Conservation (phyloP, 1,140 invertebrate genomes). For the Notospermus geniculatus region DNA sequence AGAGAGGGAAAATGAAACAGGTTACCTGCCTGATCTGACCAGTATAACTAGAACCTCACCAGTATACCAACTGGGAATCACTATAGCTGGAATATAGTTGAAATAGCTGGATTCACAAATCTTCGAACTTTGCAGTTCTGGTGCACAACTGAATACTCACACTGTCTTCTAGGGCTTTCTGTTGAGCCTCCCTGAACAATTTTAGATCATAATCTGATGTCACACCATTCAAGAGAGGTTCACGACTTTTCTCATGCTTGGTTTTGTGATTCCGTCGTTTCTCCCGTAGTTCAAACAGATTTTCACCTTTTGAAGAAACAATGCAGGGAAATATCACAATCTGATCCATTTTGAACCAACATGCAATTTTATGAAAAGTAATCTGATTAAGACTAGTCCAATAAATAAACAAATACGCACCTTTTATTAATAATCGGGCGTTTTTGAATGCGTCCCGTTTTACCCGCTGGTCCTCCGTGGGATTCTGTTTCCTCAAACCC, state of each 20-base stretch:
- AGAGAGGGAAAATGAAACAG: conserved; percentile 17
- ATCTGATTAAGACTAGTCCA: background rate
- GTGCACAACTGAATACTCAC: conserved; percentile 25
- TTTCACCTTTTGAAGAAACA: too few species aligned
- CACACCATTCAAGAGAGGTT: conserved; percentile 75
- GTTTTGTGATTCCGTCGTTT: conserved; percentile 40
- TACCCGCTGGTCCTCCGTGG: background rate
- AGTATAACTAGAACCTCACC: too few species aligned
- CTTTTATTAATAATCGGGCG: background rate
- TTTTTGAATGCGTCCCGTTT: background rate
- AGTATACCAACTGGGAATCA: too few species aligned
- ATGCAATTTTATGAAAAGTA: background rate
- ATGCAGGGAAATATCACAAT: too few species aligned
- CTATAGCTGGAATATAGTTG: too few species aligned
- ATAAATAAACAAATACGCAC: background rate
- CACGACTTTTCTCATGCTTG: conserved; percentile 64
- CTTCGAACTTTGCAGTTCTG: too few species aligned
- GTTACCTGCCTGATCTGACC: too few species aligned
- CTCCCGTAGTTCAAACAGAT: conserved; percentile 29
- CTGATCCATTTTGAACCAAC: background rate
- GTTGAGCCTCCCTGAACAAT: conserved; percentile 88
- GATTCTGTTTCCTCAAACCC: background rate
- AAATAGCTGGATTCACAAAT: background rate
- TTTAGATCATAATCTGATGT: conserved; percentile 87
- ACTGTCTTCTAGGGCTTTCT: conserved; percentile 73